Conservation (phyloP, 2,113 vertebrate genomes). For the Hystrix cristata region DNA sequence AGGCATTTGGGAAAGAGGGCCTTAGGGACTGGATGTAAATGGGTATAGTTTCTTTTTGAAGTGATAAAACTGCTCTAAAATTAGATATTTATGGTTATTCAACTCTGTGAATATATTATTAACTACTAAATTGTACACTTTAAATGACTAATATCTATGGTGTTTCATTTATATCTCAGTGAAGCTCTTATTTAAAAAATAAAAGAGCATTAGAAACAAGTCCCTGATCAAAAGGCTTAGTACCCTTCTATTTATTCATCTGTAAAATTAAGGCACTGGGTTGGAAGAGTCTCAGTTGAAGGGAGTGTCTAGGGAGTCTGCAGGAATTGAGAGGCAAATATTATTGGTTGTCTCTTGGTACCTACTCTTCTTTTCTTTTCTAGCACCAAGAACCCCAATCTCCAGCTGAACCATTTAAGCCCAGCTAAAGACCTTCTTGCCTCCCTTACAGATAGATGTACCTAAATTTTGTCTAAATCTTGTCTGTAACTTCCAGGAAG, state of each 20-base stretch:
- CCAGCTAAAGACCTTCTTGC: not conserved
- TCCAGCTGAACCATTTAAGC: not conserved
- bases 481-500: not conserved
- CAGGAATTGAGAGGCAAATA: not conserved
- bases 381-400: not conserved
- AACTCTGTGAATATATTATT: not conserved
- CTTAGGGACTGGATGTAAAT: not conserved
- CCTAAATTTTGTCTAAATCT: conserved; percentile 4
- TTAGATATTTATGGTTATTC: not conserved
- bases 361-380: not conserved
- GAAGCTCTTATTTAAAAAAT: conserved; percentile 22
- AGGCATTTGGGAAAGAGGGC: not conserved
- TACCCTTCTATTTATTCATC: not conserved
- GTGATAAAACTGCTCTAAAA: conserved; percentile 19
- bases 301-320: not conserved
- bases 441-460: not conserved
- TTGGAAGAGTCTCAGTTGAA: not conserved
- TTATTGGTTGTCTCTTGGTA: not conserved
- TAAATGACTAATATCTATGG: not conserved
- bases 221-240: not conserved
- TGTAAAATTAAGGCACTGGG: not conserved
- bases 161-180: conserved; percentile 42
- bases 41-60: not conserved
- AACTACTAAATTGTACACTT: not conserved
- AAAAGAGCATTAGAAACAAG: not conserved